These are phyloP conservation scores for Uria aalge DNA, from an alignment of 2,113 vertebrate genomes.

Conservation along the genomic window DNA sequence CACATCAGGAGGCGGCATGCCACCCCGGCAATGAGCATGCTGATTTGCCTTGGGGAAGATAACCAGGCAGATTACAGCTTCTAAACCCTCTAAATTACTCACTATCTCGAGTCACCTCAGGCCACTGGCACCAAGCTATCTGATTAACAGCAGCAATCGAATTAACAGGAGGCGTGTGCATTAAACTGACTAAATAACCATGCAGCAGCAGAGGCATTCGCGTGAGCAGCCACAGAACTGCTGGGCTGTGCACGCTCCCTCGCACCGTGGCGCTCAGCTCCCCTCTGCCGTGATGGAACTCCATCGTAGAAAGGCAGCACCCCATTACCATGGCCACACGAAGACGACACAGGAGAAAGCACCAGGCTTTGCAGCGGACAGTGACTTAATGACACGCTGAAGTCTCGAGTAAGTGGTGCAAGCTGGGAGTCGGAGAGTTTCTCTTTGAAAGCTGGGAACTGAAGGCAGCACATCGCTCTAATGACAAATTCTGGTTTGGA, in stretches of 20 bases:
- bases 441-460: neutral
- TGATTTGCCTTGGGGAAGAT: neutral
- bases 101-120: neutral
- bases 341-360: rapidly evolving
- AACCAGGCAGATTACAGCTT: neutral
- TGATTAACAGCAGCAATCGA: neutral
- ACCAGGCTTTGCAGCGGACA: rapidly evolving
- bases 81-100: neutral
- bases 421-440: neutral
- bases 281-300: neutral
- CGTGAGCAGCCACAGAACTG: rapidly evolving
- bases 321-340: rapidly evolving
- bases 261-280: neutral
- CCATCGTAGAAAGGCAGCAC: rapidly evolving
- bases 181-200: neutral
- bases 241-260: rapidly evolving
- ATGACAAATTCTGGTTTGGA: neutral
- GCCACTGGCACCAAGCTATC: neutral
- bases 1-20: neutral
- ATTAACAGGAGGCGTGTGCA: neutral
- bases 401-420: neutral
- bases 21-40: rapidly evolving
- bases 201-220: neutral
- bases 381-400: neutral
- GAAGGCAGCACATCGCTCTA: neutral